Evolutionary conservation across 1,140 invertebrate genomes (phyloP).

Genomic region (Pentalonia nigronervosa): DNA sequence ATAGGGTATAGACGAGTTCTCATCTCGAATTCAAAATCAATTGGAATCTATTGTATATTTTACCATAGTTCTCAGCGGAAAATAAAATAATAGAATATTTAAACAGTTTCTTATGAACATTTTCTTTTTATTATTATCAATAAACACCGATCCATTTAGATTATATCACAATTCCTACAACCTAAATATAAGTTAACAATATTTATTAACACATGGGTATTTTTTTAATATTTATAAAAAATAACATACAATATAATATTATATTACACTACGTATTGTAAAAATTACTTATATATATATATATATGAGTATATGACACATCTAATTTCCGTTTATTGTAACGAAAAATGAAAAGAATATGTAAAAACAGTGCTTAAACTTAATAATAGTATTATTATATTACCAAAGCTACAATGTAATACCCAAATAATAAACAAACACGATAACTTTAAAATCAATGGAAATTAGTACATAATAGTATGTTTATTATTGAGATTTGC

Average conservation of each 20-base stretch:
- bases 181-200: slow-evolving; percentile 20
- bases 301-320: not conserved
- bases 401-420: not conserved
- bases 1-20: too few species aligned
- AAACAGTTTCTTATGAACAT: not conserved
- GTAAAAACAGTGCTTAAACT: not conserved
- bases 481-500: not conserved
- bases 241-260: slow-evolving; percentile 22
- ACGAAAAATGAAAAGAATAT: not conserved
- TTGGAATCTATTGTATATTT: not conserved
- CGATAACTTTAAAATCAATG: not conserved
- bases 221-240: slow-evolving; percentile 38
- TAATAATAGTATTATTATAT: not conserved
- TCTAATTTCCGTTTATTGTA: not conserved
- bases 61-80: not conserved
- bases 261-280: not conserved
- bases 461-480: not conserved
- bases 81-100: not conserved
- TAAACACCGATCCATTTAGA: slow-evolving; percentile 39
- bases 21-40: too few species aligned
- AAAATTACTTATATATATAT: not conserved
- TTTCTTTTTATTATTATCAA: slow-evolving; percentile 9
- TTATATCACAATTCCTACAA: slow-evolving; percentile 51
- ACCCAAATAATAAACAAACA: not conserved
- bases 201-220: not conserved